Evolutionary conservation across 1,140 invertebrate genomes (phyloP).

Genomic region (Aphaenogaster ashmeadi): DNA sequence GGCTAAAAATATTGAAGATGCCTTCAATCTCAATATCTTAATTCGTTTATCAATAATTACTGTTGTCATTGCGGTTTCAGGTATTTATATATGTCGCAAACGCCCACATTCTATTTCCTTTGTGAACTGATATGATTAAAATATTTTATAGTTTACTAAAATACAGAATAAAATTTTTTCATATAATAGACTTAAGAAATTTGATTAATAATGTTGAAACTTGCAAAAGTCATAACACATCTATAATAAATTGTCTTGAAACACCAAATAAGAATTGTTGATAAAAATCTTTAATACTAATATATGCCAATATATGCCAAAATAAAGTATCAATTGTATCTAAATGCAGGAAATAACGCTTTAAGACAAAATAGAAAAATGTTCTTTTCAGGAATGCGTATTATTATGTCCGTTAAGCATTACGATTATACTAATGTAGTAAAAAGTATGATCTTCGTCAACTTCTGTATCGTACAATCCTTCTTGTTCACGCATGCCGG

Average conservation of each 20-base stretch:
- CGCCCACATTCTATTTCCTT: not conserved
- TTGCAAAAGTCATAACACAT: not conserved
- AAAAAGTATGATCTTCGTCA: conserved; percentile 59
- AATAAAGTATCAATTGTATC: not conserved
- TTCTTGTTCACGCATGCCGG: conserved; percentile 75
- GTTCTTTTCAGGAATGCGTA: conserved; percentile 22
- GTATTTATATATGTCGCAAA: conserved; percentile 3
- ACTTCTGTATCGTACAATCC: conserved; percentile 69
- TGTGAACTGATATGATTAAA: not conserved
- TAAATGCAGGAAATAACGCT: not conserved
- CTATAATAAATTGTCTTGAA: not conserved
- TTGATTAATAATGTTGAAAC: conserved; percentile 6
- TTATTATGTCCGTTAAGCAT: conserved; percentile 16
- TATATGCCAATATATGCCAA: not conserved
- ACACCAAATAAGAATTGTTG: not conserved
- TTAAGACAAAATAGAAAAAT: conserved; percentile 3
- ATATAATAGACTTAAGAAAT: not conserved
- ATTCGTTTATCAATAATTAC: conserved; percentile 32
- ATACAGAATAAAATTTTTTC: not conserved
- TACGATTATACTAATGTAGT: not conserved
- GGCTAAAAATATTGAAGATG: conserved; percentile 34
- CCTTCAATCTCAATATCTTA: conserved; percentile 42
- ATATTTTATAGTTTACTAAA: not conserved
- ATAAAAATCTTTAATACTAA: not conserved
- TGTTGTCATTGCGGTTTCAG: conserved; percentile 31